phyloP scores from a whole-genome alignment of 2,113 vertebrate genomes.

The Lonchura striata region DNA sequence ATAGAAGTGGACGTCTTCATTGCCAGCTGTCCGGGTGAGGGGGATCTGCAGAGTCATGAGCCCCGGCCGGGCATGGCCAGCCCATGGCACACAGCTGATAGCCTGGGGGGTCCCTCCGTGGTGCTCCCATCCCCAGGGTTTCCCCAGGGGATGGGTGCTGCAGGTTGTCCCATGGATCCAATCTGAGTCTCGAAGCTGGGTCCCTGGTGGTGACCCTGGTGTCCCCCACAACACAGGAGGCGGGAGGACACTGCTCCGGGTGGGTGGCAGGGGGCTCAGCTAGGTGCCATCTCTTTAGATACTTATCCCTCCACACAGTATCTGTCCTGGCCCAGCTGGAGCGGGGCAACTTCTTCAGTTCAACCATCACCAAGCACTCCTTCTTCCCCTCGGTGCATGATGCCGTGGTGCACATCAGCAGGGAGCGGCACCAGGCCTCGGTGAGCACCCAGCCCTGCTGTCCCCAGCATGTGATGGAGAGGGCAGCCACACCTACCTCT shows the following conservation, averaged over 20 bases:
- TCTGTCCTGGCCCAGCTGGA: conserved; percentile 82
- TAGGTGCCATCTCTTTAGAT: background rate
- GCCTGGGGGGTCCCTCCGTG: background rate
- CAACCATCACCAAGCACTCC: conserved; percentile 81
- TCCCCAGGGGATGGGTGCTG: background rate
- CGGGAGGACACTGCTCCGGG: background rate
- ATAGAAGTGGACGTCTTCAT: conserved; percentile 82
- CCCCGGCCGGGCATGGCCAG: accelerated
- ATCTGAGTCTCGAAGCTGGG: background rate
- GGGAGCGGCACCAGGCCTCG: background rate
- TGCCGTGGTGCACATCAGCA: conserved; percentile 74
- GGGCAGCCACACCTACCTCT: background rate
- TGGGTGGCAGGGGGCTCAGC: background rate
- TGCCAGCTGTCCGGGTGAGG: conserved; percentile 68
- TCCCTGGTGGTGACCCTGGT: too few relatives aligned
- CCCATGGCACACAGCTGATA: background rate
- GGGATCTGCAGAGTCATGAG: background rate
- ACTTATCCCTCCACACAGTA: conserved; percentile 49
- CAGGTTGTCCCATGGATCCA: background rate
- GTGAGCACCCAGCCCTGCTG: background rate
- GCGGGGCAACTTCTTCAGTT: conserved; percentile 82
- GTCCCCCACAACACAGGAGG: accelerated
- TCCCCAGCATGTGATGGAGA: accelerated
- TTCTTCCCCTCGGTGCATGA: conserved; percentile 86
- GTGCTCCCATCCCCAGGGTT: background rate